These are phyloP conservation scores for Camptogramma bilineatum DNA, from an alignment of 2,888 invertebrate species.

Conservation along the genomic window DNA sequence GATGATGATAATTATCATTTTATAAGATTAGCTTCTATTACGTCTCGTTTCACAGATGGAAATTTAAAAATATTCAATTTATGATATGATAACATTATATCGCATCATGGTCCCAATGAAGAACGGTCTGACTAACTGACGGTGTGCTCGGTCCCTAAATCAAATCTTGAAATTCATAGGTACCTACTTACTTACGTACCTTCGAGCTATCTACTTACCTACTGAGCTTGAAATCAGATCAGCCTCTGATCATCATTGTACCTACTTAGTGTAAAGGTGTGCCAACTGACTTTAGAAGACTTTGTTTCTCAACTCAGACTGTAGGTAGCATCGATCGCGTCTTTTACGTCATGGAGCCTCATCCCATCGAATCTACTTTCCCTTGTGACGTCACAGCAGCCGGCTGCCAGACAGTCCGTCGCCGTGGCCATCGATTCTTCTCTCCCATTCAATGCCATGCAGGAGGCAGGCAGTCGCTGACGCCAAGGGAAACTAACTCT, in stretches of 20 bases:
- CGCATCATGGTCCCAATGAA: too few species aligned
- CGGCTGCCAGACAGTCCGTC: slow-evolving; percentile 56
- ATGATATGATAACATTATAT: too few species aligned
- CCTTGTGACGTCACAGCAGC: slow-evolving; percentile 57
- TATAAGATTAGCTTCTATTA: too few species aligned
- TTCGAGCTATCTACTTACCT: too few species aligned
- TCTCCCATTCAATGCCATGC: slow-evolving; percentile 53
- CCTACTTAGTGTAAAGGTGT: too few species aligned
- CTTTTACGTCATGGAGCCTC: slow-evolving; percentile 29
- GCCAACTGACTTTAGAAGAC: neutral
- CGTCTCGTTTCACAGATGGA: too few species aligned
- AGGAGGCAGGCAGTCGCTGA: slow-evolving; percentile 6
- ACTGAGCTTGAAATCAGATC: neutral
- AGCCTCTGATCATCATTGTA: too few species aligned
- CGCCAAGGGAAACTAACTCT: slow-evolving; percentile 26
- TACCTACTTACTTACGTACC: too few species aligned
- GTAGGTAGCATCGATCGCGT: slow-evolving; percentile 16
- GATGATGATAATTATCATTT: neutral
- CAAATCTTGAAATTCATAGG: too few species aligned
- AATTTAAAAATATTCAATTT: too few species aligned
- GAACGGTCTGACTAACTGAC: too few species aligned
- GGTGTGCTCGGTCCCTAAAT: too few species aligned
- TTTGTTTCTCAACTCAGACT: neutral
- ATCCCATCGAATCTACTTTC: slow-evolving; percentile 47
- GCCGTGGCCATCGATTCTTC: slow-evolving; percentile 60